Evolutionary conservation across 2,113 vertebrate species (phyloP).

Genomic region (Steatornis caripensis): DNA sequence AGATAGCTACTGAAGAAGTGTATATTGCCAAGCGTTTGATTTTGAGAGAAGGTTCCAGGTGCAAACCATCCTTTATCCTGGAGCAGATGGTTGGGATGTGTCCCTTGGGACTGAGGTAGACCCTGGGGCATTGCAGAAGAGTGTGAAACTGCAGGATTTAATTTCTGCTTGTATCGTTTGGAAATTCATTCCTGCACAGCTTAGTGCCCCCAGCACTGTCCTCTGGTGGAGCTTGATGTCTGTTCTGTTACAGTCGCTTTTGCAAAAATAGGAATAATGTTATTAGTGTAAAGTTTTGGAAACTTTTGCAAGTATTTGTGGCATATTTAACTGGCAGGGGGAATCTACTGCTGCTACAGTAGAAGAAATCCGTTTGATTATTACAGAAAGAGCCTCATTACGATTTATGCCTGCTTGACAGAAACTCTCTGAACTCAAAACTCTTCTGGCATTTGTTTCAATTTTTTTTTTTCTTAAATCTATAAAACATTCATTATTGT

Average conservation of each 20-base stretch:
- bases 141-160: neutral
- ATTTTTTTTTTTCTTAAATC: neutral
- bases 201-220: neutral
- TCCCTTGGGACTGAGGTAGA: neutral
- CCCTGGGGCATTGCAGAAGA: neutral
- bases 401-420: neutral
- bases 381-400: neutral
- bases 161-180: neutral
- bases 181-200: neutral
- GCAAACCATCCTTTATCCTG: neutral
- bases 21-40: neutral
- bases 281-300: neutral
- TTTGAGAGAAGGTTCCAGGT: neutral
- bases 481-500: neutral
- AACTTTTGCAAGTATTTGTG: neutral
- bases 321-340: neutral
- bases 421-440: neutral
- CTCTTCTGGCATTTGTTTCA: neutral
- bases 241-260: neutral
- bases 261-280: neutral
- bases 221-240: neutral
- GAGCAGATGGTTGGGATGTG: neutral
- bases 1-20: neutral
- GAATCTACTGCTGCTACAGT: neutral
- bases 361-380: neutral